Conservation (phyloP, 2,113 vertebrate genomes). For the Puntigrus tetrazona region DNA sequence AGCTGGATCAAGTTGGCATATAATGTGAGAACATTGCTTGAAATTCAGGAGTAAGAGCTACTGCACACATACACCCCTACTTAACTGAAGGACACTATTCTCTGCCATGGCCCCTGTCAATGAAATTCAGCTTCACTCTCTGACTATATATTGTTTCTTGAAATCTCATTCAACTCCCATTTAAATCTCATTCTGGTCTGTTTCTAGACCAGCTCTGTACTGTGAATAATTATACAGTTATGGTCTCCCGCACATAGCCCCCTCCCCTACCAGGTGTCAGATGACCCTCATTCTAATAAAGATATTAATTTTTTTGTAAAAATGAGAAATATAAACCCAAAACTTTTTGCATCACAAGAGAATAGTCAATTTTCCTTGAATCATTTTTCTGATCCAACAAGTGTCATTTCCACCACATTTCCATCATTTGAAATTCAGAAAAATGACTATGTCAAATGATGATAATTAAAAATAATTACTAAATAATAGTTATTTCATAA, state of each 20-base stretch:
- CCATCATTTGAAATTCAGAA: no score
- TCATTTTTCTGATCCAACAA: background rate
- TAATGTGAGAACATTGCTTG: constrained; percentile 62
- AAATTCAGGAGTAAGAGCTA: constrained; percentile 60
- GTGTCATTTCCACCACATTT: background rate
- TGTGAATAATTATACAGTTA: background rate
- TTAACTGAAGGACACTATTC: constrained; percentile 8
- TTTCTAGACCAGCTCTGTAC: background rate
- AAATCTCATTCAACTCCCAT: background rate
- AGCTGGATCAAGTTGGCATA: constrained; percentile 62
- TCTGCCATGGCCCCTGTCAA: background rate
- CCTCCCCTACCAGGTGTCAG: no score
- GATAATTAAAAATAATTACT: no score
- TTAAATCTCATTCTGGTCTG: no score
- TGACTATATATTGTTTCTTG: background rate
- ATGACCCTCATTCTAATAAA: no score
- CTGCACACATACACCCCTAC: constrained; percentile 37
- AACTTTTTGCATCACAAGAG: background rate
- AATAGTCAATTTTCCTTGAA: background rate
- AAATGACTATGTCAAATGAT: no score
- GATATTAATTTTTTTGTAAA: no score
- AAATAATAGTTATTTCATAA: no score
- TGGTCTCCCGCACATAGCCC: background rate
- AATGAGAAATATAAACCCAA: background rate
- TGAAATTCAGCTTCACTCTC: background rate